Conservation (phyloP, 2,888 invertebrate genomes). For the Trachelus troglodyta region DNA sequence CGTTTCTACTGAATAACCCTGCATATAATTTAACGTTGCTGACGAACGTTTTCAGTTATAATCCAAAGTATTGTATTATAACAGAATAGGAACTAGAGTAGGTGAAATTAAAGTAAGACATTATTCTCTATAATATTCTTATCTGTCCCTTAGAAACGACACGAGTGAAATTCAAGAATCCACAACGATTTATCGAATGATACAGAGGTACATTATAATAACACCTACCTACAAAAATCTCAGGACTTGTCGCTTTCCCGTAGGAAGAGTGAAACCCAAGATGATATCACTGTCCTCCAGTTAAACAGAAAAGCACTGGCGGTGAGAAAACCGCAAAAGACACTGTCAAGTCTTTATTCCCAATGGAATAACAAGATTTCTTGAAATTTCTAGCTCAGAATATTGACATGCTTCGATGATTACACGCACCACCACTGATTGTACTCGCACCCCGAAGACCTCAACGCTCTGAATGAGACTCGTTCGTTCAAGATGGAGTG, state of each 20-base stretch:
- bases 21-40: neutral
- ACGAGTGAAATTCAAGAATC: neutral
- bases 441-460: neutral
- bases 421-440: neutral
- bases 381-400: neutral
- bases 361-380: neutral
- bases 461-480: neutral
- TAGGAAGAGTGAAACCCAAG: slow-evolving; percentile 3
- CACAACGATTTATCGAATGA: neutral
- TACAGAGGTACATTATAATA: neutral
- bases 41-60: neutral
- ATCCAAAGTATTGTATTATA: neutral
- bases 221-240: neutral
- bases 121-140: neutral
- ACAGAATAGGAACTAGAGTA: neutral
- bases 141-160: neutral
- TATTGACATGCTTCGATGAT: neutral
- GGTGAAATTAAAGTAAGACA: neutral
- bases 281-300: slow-evolving; percentile 1
- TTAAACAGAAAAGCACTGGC: neutral
- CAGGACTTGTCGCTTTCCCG: neutral
- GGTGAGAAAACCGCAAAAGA: neutral
- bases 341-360: neutral
- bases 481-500: neutral
- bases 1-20: too few species aligned